Base-by-base conservation (phyloP, 2,113 vertebrate genomes). In the Marcusenius ussheri region DNA sequence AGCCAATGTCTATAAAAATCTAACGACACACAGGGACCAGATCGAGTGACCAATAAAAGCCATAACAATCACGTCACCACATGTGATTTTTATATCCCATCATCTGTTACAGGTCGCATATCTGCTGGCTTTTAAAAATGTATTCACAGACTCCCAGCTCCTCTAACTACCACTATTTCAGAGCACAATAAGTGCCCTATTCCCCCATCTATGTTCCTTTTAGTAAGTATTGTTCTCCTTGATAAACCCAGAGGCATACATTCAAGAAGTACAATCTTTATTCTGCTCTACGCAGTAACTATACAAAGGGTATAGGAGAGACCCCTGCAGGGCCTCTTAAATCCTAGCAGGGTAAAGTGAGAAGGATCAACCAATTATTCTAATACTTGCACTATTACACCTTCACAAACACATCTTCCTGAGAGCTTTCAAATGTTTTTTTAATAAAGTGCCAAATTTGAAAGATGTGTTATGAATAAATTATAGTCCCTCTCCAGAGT, bases 401-500 rank as follows among this genome's bases (percentile, higher is more conserved):
- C 74, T 77, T 17, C 4, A 15, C 5, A 77, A 77, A 77, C 74
- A 42, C 74, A 77, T 42, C 35, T 35, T 42, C 35, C 27, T 77
- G 35, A 77, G 74, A 42, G 70, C 70, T 35, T 77, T 77, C 13
- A 39, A 77, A 77, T 77, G 58, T 62, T 62, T 39, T 15, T 77
- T 39, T 77, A 35, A 77, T 77, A 42, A 77, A 77, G 74, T 77
- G 74, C 35, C 74, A 77, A 8, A 42, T 77, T 77, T 77, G 31
- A 77, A 77, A 35, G 74, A 77, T 77, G 13, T 77, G 74, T 77
- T 77, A 77, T 77, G 74, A 77, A 77, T 77, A 77, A 77, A 77
- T 77, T 77, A 77, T 42, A 77, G 74, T 35, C 35, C 35, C 15
- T 42, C 74, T 77, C 74, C 74, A 42, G 31, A 77, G 31, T 39